Evolutionary conservation across 2,797 vertebrate species (phyloP).

Genomic region (Syndactyla subalaris): DNA sequence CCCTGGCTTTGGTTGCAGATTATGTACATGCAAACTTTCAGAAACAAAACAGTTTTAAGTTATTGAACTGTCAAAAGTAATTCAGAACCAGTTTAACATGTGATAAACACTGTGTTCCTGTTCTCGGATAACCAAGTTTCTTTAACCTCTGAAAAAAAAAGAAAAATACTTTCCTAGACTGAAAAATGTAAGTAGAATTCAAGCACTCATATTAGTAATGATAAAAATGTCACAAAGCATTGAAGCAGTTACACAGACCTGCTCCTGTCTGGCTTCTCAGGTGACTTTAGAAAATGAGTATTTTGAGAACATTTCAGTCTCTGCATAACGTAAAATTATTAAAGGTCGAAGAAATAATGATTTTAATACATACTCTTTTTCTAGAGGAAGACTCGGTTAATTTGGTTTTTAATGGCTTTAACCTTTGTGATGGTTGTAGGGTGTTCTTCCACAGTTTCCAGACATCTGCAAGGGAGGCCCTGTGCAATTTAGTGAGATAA

Average conservation of each 20-base stretch:
- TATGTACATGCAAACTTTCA: background rate
- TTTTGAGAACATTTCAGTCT: background rate
- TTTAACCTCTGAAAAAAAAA: background rate
- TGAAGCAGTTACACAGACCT: background rate
- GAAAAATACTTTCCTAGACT: background rate
- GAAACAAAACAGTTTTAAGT: constrained; percentile 6
- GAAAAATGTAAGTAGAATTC: background rate
- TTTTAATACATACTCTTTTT: background rate
- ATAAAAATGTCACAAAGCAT: background rate
- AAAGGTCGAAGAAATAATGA: background rate
- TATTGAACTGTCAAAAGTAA: background rate
- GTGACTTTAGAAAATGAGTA: background rate
- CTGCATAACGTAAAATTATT: constrained; percentile 9
- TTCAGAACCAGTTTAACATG: background rate
- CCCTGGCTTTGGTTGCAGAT: background rate
- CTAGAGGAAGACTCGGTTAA: background rate
- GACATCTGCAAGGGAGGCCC: background rate
- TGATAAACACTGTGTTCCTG: background rate
- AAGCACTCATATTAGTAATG: background rate
- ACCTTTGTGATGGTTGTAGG: background rate
- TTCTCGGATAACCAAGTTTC: background rate
- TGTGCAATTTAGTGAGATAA: background rate
- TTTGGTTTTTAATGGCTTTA: constrained; percentile 9
- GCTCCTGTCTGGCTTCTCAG: background rate
- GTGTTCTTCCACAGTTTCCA: background rate